Evolutionary conservation across 92 coral and sea anemone genomes (phyloP), one percentile per base, ranked within the genome.

Genomic region (Bergia sp.): DNA sequence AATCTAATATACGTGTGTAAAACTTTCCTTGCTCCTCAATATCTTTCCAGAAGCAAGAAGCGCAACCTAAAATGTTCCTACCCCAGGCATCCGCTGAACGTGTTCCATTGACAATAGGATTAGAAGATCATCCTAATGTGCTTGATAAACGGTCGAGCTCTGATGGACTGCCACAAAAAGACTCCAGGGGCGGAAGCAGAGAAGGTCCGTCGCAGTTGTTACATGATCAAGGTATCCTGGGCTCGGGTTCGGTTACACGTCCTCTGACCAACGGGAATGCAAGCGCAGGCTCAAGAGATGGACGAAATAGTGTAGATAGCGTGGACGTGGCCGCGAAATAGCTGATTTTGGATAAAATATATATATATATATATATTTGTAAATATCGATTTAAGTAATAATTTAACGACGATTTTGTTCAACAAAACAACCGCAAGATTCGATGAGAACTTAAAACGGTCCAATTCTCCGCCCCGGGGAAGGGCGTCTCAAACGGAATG

Each of bases 31-130:
- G 18, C 16, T 11, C 58, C 13, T 53, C 3, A 53, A 61, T 61
- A 2, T 61, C 69, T 55, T 80, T 37, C 5, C 71, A 80, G 85
- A 80, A 80, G 38, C 85, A 80, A 13, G 83, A 80, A 37, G 85
- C 29, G 38, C 85, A 80, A 12, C 45, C 41, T 0, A 80, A 80
- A 55, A 55, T 80, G 44, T 80, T 80, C 20, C n/a, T 15, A 15
- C 85, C 85, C 85, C 45, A 80, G 71, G 7, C 12, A 57, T 80
- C 85, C 8, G 5, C 71, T 13, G 85, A 80, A 18, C 7, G 2
- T 12, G 42, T 29, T 16, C 47, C 47, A 15, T 4, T 36, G n/a
- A 15, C 12, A 37, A 72, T 4, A 13, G 85, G 40, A 36, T 11
- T n/a, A 1, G 66, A 29, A 0, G 73, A 67, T 21, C 38, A 72